Evolutionary conservation across 2,888 invertebrate species (phyloP), one percentile per base, ranked within the genome.

Genomic region (Caenorhabditis afra): DNA sequence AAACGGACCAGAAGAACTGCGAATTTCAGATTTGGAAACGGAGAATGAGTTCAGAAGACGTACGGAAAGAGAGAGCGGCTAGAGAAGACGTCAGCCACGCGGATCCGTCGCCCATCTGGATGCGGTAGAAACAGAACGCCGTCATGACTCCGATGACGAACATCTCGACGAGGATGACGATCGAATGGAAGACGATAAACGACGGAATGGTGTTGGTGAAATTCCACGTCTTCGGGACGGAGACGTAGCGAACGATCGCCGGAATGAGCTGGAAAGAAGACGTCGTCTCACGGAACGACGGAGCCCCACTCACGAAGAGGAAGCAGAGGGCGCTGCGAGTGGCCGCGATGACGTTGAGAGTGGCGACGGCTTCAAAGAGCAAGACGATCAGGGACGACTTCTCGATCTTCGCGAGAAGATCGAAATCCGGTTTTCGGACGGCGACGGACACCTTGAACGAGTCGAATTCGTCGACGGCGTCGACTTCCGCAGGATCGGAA

Each of bases 191-290:
- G 4, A 49, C 3, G n/a, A 49, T 18, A 37, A 61, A 37, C 20
- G 61, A 37, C 29, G 49, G 37, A 1, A 37, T n/a, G 10, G 8
- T 8, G 18, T 18, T 5, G 18, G 18, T 29, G 44, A 20, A n/a
- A 4, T 41, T 41, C 44, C 10, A 20, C 0, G 49, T 14, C 11
- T 11, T 49, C n/a, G 66, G 66, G n/a, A 66, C 16, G 10, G 66
- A 35, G 8, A 22, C 47, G 12, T 23, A 45, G 22, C 55, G 66
- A 37, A 57, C 47, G 10, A 66, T 7, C 18, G 47, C 1, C n/a
- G 66, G 66, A 14, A 66, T 47, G 29, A 57, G 5, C 66, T 66
- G 39, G 22, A 57, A 20, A n/a, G n/a, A n/a, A n/a, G n/a, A 23
- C 8, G 14, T 22, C 12, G n/a, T 10, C 14, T 62, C 12, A 22